Conservation (phyloP, 2,888 invertebrate genomes). For the Stratiomys singularior region DNA sequence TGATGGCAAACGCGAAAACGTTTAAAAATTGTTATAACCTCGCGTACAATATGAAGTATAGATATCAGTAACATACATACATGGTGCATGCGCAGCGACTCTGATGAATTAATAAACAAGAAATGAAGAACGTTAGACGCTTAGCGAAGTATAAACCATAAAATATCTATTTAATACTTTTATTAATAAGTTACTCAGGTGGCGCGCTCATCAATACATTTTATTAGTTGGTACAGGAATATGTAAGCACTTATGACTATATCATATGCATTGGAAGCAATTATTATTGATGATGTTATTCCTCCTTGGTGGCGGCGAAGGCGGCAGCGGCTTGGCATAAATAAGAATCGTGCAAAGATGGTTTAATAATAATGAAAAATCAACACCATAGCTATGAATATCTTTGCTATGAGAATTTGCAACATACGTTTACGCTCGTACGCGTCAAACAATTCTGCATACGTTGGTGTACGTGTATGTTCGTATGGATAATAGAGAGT, state of each 20-base stretch:
- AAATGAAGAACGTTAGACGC: constrained; percentile 3
- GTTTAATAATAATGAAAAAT: constrained; percentile 31
- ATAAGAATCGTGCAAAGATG: constrained; percentile 31
- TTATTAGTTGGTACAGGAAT: no score
- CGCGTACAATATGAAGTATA: no score
- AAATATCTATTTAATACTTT: constrained; percentile 3
- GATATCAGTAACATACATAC: background rate
- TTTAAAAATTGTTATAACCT: background rate
- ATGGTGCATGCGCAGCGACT: background rate
- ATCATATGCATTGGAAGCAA: background rate
- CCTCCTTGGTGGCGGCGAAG: background rate
- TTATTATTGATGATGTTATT: constrained; percentile 14
- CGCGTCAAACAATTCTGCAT: background rate
- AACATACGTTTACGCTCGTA: background rate
- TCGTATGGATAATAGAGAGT: background rate
- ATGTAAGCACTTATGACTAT: background rate
- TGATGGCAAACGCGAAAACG: background rate
- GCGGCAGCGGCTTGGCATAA: background rate
- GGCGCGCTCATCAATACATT: no score
- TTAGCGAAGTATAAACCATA: background rate
- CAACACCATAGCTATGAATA: background rate
- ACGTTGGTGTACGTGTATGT: background rate
- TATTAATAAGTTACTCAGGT: no score
- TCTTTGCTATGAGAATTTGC: background rate
- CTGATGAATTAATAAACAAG: constrained; percentile 5